phyloP scores from a whole-genome alignment of 2,888 invertebrate species.

The Drosophila limbata region DNA sequence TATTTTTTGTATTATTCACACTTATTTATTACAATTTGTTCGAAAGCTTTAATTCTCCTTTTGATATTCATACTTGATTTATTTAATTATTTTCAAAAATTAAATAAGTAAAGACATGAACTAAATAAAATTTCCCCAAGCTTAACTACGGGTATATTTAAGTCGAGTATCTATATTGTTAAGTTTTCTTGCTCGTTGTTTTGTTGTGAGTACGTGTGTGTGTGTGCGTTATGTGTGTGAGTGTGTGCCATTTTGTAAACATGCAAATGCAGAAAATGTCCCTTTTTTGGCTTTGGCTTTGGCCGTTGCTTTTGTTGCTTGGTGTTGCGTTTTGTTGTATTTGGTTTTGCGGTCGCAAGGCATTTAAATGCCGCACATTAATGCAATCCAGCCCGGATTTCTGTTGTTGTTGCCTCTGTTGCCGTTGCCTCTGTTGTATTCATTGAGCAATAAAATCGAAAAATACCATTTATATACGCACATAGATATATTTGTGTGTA shows the following conservation, averaged over 20 bases:
- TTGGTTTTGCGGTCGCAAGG: slow-evolving; percentile 74
- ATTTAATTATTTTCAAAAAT: too few relatives aligned
- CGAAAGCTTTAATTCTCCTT: too few relatives aligned
- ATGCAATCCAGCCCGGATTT: slow-evolving; percentile 62
- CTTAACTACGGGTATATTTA: slow-evolving; percentile 15
- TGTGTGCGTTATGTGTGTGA: slow-evolving; percentile 26
- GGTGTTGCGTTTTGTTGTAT: slow-evolving; percentile 66
- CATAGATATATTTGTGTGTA: slow-evolving; percentile 14
- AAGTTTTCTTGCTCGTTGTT: slow-evolving; percentile 1
- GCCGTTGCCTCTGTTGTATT: slow-evolving; percentile 30
- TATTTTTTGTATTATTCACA: too few relatives aligned
- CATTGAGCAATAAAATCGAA: slow-evolving; percentile 75
- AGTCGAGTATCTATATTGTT: slow-evolving; percentile 11
- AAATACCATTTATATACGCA: slow-evolving; percentile 45
- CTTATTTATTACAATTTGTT: too few relatives aligned
- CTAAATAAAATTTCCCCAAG: neutral
- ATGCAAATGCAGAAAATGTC: slow-evolving; percentile 73
- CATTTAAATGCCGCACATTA: slow-evolving; percentile 78
- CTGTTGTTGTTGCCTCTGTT: slow-evolving; percentile 1
- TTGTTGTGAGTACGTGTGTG: slow-evolving; percentile 15
- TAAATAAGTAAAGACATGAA: too few relatives aligned
- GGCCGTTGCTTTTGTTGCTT: slow-evolving; percentile 67
- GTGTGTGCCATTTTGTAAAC: slow-evolving; percentile 45
- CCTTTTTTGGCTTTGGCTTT: slow-evolving; percentile 54
- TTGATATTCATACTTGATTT: too few relatives aligned